These are phyloP conservation scores for Eublepharis macularius DNA, from an alignment of 2,113 vertebrate genomes.

Conservation along the genomic window DNA sequence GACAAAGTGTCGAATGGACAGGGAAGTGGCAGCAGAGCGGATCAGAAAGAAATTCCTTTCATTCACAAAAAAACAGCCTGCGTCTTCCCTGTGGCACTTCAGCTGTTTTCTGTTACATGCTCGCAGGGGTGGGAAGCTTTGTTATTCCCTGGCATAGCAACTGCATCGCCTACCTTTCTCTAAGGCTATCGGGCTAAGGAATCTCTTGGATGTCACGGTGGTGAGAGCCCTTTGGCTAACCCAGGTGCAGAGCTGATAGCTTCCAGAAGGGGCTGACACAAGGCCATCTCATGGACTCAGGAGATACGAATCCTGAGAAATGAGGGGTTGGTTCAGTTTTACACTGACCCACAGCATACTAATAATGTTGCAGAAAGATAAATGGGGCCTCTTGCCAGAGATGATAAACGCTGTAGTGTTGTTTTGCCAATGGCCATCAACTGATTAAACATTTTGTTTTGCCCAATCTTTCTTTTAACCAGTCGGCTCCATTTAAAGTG, in stretches of 20 bases:
- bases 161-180: background rate
- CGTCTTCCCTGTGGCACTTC: conserved; percentile 28
- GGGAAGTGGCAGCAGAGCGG: conserved; percentile 11
- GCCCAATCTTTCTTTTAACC: background rate
- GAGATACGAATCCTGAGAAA: background rate
- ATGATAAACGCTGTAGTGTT: background rate
- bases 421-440: background rate
- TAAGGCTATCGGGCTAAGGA: background rate
- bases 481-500: background rate
- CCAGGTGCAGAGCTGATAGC: background rate
- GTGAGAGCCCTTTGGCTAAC: background rate
- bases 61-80: background rate
- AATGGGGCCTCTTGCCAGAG: background rate
- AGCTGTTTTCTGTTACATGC: conserved; percentile 10
- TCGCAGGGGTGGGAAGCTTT: background rate
- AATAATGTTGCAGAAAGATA: background rate
- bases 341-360: background rate
- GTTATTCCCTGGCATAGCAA: conserved; percentile 1
- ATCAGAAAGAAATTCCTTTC: background rate
- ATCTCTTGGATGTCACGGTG: background rate
- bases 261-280: background rate
- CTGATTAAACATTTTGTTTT: background rate
- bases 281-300: background rate
- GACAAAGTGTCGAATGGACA: background rate
- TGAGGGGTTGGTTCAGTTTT: background rate